Evolutionary conservation across 2,888 invertebrate species (phyloP).

Genomic region (Omphaloscelis lunosa): DNA sequence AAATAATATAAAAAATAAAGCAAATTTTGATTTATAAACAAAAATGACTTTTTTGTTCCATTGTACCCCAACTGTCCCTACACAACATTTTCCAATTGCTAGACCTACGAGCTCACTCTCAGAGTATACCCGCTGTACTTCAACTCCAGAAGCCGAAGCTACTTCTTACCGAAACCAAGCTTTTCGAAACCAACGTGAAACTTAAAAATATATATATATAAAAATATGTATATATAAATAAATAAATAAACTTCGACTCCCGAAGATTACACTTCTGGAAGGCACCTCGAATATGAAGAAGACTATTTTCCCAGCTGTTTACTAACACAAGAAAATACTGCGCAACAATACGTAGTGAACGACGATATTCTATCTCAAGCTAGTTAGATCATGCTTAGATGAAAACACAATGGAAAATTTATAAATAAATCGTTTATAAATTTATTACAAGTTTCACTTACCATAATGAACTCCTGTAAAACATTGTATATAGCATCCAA

Average conservation of each 20-base stretch:
- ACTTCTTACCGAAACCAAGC: conserved; percentile 67
- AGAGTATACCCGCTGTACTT: conserved; percentile 18
- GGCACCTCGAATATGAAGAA: conserved; percentile 72
- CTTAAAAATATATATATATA: too few relatives aligned
- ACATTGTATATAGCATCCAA: conserved; percentile 71
- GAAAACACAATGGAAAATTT: conserved; percentile 42
- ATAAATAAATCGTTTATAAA: conserved; percentile 52
- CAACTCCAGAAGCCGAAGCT: conserved; percentile 65
- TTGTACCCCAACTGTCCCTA: conserved; percentile 62
- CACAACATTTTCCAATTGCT: too few relatives aligned
- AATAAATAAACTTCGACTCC: conserved; percentile 66
- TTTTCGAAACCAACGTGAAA: conserved; percentile 63
- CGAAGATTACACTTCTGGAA: conserved; percentile 44
- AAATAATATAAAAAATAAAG: too few relatives aligned
- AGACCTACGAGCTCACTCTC: too few relatives aligned
- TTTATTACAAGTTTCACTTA: conserved; percentile 68
- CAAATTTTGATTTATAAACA: too few relatives aligned
- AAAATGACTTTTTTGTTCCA: too few relatives aligned
- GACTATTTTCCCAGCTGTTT: conserved; percentile 74
- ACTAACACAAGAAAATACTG: conserved; percentile 73
- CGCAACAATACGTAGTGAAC: conserved; percentile 71
- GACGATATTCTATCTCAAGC: conserved; percentile 73
- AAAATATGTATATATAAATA: too few relatives aligned
- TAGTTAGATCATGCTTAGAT: conserved; percentile 67
- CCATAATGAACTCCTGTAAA: conserved; percentile 64